Percentiles rank a stretch among this genome's conserved stretches.
phyloP scores from a whole-genome alignment of 2,888 invertebrate species.

The Asteroscopus sphinx region DNA sequence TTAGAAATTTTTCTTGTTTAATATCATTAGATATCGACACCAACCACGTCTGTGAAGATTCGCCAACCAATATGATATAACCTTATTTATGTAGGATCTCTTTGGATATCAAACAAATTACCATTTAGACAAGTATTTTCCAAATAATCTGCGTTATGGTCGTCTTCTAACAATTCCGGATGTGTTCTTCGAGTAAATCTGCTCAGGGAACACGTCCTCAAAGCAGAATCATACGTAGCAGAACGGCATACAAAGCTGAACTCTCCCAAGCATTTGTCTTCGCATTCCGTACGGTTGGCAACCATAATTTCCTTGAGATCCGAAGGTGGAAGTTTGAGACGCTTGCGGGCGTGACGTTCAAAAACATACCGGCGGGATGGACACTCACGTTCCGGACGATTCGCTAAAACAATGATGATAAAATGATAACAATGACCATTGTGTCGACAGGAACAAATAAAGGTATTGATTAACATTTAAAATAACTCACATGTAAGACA shows the following conservation, averaged over 20 bases:
- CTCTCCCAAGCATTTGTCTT: constrained; percentile 96
- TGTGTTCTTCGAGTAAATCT: constrained; percentile 95
- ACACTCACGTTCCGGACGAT: constrained; percentile 96
- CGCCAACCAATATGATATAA: too few species aligned
- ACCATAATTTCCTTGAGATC: constrained; percentile 96
- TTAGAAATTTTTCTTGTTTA: too few species aligned
- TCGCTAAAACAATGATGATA: constrained; percentile 83
- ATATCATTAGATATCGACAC: too few species aligned
- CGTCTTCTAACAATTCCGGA: constrained; percentile 95
- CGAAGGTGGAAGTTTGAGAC: constrained; percentile 94
- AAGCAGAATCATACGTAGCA: constrained; percentile 94
- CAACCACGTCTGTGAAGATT: too few species aligned
- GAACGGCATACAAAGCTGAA: constrained; percentile 97
- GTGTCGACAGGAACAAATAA: constrained; percentile 18
- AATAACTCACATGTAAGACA: constrained; percentile 95
- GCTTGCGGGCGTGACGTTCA: constrained; percentile 96
- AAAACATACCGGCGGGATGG: constrained; percentile 96
- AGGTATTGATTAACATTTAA: constrained; percentile 32
- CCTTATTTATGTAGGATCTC: too few species aligned
- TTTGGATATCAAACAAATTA: too few species aligned
- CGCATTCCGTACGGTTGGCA: constrained; percentile 96
- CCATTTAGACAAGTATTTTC: constrained; percentile 97
- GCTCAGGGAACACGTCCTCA: constrained; percentile 94
- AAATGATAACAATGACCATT: constrained; percentile 34
- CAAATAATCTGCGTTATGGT: constrained; percentile 96